A percentile compares a stretch with the other conserved stretches of the same genome.
Evolutionary conservation across 1,140 invertebrate genomes (phyloP).

Genomic region (Tetramorium alpestre): DNA sequence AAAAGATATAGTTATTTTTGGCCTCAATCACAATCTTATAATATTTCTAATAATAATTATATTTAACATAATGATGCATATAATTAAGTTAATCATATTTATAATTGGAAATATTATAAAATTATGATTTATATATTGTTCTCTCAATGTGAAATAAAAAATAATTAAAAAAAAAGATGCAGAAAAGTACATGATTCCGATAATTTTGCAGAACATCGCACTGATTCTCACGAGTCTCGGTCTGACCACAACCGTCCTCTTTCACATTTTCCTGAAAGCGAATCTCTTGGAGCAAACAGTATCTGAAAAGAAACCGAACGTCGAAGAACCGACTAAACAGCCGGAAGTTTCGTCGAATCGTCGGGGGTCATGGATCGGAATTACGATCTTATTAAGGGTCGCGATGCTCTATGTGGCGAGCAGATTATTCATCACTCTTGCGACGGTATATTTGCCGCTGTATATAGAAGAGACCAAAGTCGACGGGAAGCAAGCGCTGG

Average conservation of each 20-base stretch:
- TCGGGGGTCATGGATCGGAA: slow-evolving; percentile 72
- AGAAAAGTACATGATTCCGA: neutral
- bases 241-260: slow-evolving; percentile 86
- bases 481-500: slow-evolving; percentile 89
- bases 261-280: slow-evolving; percentile 86
- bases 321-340: slow-evolving; percentile 54
- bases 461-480: slow-evolving; percentile 91
- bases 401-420: slow-evolving; percentile 91
- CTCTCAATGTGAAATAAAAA: no score
- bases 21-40: no score
- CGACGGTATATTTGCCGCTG: slow-evolving; percentile 94
- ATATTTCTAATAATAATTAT: no score
- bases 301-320: slow-evolving; percentile 26
- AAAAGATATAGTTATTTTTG: no score
- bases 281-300: slow-evolving; percentile 77
- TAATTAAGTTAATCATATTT: no score
- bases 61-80: no score
- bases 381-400: slow-evolving; percentile 78
- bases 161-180: no score
- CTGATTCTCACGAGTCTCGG: slow-evolving; percentile 87
- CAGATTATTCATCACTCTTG: slow-evolving; percentile 93
- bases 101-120: no score
- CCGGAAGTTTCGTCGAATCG: slow-evolving; percentile 21
- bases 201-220: slow-evolving; percentile 86
- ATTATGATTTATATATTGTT: no score